Evolutionary conservation across 2,888 invertebrate species (phyloP).

Genomic region (Latheticus oryzae): DNA sequence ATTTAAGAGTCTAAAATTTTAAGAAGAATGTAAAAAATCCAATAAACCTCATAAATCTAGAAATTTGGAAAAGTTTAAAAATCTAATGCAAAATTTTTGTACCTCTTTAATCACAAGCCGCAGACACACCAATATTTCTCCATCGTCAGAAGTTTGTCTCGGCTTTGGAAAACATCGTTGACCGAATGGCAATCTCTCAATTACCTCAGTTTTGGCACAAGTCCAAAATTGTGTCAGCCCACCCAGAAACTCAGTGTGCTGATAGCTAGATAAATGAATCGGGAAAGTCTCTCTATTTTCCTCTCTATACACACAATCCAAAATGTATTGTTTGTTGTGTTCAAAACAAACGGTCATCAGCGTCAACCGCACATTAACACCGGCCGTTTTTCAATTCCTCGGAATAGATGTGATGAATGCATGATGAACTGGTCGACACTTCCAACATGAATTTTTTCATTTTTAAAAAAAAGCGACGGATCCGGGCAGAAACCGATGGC

Average conservation of each 20-base stretch:
- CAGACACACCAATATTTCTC: slow-evolving; percentile 64
- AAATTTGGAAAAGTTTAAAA: too few species aligned
- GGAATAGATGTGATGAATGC: slow-evolving; percentile 59
- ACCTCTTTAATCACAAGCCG: slow-evolving; percentile 57
- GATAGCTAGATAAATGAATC: slow-evolving; percentile 62
- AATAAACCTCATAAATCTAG: too few species aligned
- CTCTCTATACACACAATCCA: slow-evolving; percentile 60
- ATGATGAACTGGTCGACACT: slow-evolving; percentile 49
- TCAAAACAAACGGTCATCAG: slow-evolving; percentile 59
- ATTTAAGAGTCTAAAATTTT: too few species aligned
- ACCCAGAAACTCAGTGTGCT: slow-evolving; percentile 58
- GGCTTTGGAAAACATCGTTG: slow-evolving; percentile 59
- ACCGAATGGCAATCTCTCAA: slow-evolving; percentile 64
- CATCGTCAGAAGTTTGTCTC: slow-evolving; percentile 60
- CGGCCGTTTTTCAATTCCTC: slow-evolving; percentile 50
- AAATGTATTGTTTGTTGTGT: slow-evolving; percentile 61
- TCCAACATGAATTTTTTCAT: slow-evolving; percentile 10
- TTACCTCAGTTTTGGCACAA: slow-evolving; percentile 57
- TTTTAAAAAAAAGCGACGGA: slow-evolving; percentile 18
- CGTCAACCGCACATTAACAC: slow-evolving; percentile 62
- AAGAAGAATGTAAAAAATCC: too few species aligned
- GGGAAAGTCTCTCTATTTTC: slow-evolving; percentile 60
- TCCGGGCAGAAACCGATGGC: slow-evolving; percentile 45
- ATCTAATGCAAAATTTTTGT: too few species aligned
- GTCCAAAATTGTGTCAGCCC: slow-evolving; percentile 55